Conservation (phyloP, 53 echinoderm and acorn worm genomes). For the Apostichopus leukothele region DNA sequence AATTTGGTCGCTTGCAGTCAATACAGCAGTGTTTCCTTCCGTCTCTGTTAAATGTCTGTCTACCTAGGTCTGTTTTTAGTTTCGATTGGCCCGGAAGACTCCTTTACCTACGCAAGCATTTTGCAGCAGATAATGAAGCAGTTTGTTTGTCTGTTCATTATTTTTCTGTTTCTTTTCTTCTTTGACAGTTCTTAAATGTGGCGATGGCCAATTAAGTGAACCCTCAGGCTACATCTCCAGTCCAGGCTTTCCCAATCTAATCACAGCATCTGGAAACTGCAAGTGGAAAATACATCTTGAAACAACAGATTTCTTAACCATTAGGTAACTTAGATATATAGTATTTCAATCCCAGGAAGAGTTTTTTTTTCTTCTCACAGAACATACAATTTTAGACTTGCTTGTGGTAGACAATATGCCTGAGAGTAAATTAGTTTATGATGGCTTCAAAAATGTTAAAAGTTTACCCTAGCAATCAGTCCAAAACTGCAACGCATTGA, state of each 20-base stretch:
- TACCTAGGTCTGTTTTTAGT: too few species aligned
- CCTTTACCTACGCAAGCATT: too few species aligned
- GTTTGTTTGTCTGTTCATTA: too few species aligned
- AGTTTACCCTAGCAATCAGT: not conserved
- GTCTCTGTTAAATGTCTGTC: too few species aligned
- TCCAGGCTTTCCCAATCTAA: slow-evolving; percentile 43
- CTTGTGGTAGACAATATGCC: not conserved
- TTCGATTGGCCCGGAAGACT: too few species aligned
- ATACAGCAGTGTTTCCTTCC: too few species aligned
- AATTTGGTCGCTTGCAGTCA: too few species aligned
- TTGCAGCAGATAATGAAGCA: too few species aligned
- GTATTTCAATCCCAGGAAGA: too few species aligned
- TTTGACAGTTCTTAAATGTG: not conserved
- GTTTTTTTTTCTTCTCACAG: too few species aligned
- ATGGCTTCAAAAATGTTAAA: not conserved
- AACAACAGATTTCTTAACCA: slow-evolving; percentile 27
- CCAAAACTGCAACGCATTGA: too few species aligned
- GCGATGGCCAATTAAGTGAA: not conserved
- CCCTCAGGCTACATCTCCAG: slow-evolving; percentile 44
- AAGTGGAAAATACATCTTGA: slow-evolving; percentile 54
- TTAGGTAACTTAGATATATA: slow-evolving; percentile 48
- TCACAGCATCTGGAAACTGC: slow-evolving; percentile 48
- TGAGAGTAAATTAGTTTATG: not conserved
- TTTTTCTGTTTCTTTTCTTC: not conserved
- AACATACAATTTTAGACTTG: not conserved